Evolutionary conservation across 1,140 invertebrate genomes (phyloP).

Genomic region (Tetragonula clypearis): DNA sequence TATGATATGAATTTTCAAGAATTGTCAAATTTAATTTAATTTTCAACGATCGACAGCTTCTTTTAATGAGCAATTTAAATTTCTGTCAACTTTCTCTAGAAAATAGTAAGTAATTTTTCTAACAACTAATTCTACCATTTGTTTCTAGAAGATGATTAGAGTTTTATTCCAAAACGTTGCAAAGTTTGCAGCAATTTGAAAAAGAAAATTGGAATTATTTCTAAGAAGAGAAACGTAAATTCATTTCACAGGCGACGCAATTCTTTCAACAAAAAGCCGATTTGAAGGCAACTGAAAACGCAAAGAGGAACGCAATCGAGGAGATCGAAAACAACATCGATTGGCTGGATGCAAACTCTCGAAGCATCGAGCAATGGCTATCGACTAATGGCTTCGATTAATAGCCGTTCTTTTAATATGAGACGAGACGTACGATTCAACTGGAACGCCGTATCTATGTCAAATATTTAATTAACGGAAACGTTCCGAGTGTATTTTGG

Average conservation of each 20-base stretch:
- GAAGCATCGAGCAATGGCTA: conserved; percentile 25
- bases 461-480: not conserved
- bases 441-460: not conserved
- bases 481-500: not conserved
- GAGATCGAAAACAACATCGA: conserved; percentile 36
- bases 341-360: conserved; percentile 18
- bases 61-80: too few relatives aligned
- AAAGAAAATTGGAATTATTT: too few relatives aligned
- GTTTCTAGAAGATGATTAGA: too few relatives aligned
- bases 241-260: conserved; percentile 1
- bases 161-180: too few relatives aligned
- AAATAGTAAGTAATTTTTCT: too few relatives aligned
- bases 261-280: conserved; percentile 14
- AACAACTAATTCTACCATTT: too few relatives aligned
- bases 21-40: too few relatives aligned
- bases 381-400: conserved; percentile 10
- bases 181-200: too few relatives aligned
- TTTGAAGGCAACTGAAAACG: not conserved
- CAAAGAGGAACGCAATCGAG: conserved; percentile 35
- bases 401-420: not conserved
- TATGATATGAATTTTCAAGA: too few relatives aligned
- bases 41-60: too few relatives aligned
- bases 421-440: not conserved
- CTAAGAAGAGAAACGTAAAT: too few relatives aligned
- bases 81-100: too few relatives aligned